Conservation (phyloP, 2,888 invertebrate species). For the Cephus runcator region DNA sequence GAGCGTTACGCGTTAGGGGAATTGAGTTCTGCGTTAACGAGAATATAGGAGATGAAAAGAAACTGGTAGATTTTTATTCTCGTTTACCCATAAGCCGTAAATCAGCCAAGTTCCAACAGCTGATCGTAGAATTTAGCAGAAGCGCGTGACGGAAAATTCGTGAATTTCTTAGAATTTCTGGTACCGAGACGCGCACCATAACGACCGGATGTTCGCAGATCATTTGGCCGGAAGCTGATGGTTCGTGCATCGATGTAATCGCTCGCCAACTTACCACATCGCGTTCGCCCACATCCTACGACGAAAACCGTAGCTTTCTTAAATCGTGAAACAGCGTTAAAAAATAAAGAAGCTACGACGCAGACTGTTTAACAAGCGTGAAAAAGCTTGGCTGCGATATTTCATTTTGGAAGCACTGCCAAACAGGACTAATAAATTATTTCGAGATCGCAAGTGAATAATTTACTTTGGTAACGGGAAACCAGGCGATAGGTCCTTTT, state of each 20-base stretch:
- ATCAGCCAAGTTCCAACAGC: background rate
- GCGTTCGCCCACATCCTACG: slow-evolving; percentile 49
- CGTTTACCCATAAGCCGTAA: background rate
- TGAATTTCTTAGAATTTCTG: background rate
- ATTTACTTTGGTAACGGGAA: background rate
- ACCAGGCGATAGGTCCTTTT: background rate
- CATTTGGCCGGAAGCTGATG: slow-evolving; percentile 61
- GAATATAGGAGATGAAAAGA: background rate
- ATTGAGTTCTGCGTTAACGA: background rate
- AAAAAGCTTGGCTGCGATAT: background rate
- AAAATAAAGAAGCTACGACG: background rate
- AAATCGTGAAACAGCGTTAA: background rate
- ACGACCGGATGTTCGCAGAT: slow-evolving; percentile 58
- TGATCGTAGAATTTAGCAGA: background rate
- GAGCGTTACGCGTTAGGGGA: background rate
- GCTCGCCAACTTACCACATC: slow-evolving; percentile 42
- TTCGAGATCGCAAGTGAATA: background rate
- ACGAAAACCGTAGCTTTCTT: slow-evolving; percentile 7
- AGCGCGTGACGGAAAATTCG: background rate
- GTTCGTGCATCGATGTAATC: slow-evolving; percentile 54
- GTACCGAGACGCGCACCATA: background rate
- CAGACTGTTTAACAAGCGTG: background rate
- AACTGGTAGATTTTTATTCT: background rate
- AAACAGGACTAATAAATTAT: background rate
- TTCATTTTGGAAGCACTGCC: background rate